Conservation (phyloP, 2,888 invertebrate species). For the Parelbella ahira region DNA sequence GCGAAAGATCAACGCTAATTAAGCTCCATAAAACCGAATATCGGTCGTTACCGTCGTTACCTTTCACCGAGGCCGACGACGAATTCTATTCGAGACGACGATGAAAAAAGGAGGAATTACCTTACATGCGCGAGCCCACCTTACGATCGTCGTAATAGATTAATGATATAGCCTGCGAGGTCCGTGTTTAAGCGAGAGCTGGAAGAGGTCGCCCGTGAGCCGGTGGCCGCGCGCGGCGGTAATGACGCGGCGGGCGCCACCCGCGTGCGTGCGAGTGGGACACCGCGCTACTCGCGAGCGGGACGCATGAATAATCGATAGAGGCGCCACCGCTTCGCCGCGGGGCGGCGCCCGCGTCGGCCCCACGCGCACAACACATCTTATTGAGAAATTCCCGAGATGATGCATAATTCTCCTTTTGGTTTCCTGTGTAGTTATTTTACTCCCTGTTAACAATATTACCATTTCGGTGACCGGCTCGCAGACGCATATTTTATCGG, state of each 20-base stretch:
- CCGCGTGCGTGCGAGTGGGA: slow-evolving; percentile 53
- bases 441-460: slow-evolving; percentile 78
- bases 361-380: slow-evolving; percentile 70
- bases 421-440: slow-evolving; percentile 67
- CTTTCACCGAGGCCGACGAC: slow-evolving; percentile 58
- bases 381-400: slow-evolving; percentile 79
- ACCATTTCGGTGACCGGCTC: slow-evolving; percentile 67
- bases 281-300: slow-evolving; percentile 40
- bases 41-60: slow-evolving; percentile 57
- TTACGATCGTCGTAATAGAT: slow-evolving; percentile 69
- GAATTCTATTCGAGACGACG: slow-evolving; percentile 47
- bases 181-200: slow-evolving; percentile 59
- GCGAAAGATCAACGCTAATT: slow-evolving; percentile 72
- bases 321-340: slow-evolving; percentile 67
- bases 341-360: slow-evolving; percentile 70
- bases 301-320: slow-evolving; percentile 55
- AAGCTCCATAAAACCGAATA: slow-evolving; percentile 74
- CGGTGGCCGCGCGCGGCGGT: slow-evolving; percentile 37
- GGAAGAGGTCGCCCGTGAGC: slow-evolving; percentile 38
- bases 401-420: slow-evolving; percentile 74
- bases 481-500: slow-evolving; percentile 71
- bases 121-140: slow-evolving; percentile 58
- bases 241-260: slow-evolving; percentile 54
- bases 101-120: slow-evolving; percentile 55
- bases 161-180: slow-evolving; percentile 71